Evolutionary conservation across 2,113 vertebrate genomes (phyloP), one percentile per base, ranked within the genome.

Genomic region (Miniopterus natalensis): DNA sequence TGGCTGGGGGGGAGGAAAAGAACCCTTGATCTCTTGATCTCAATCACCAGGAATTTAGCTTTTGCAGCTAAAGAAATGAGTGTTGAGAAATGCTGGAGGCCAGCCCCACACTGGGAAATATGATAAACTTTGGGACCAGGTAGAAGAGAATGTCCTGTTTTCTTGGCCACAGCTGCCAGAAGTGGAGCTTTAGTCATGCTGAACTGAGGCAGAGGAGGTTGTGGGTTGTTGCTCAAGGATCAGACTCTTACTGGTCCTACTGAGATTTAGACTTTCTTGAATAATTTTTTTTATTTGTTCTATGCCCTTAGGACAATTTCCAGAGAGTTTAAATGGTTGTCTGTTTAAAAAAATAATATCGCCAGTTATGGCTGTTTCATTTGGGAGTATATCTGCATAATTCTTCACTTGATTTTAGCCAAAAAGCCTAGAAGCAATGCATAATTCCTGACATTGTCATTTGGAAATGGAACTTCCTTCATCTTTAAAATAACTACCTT

Each of bases 401-500:
- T 49, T 92, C 36, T 45, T 80, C 36, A 81, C 45, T 36, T 36
- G 36, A 36, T 36, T 36, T 36, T 36, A 36, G 36, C 36, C 36
- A 36, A 36, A 36, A 36, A 36, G 36, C 36, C 36, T 36, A 36
- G 36, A 36, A 36, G 36, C 36, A 36, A 36, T 75, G 42, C 8
- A 20, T 47, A 66, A n/a, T 45, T 92, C 40, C 51, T 78, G 49
- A 79, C 45, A 49, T 14, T 92, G 47, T 36, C 36, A 40, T 80
- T 95, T 40, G 29, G 31, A 81, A 90, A 31, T 85, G 23, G 51
- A 74, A 81, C 6, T 13, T 61, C 55, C 29, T 53, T 59, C 65
- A 79, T 94, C 81, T 94, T 31, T 53, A 70, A 83, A 87, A 84
- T 92, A 93, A 90, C 42, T 87, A 13, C 42, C 66, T 47, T 51